Conservation (phyloP, 2,888 invertebrate genomes). For the Dinocampus coccinellae region DNA sequence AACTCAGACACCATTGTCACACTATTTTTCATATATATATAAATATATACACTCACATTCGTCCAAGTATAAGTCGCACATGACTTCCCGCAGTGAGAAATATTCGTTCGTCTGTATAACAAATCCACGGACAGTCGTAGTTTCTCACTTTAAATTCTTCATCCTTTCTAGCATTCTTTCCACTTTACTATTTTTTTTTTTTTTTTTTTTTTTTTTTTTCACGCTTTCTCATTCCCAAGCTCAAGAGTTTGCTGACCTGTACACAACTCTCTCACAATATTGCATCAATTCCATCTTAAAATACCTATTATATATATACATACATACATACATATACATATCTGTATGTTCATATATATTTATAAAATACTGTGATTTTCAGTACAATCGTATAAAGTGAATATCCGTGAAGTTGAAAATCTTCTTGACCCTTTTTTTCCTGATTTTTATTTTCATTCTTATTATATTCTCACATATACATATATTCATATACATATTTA, state of each 20-base stretch:
- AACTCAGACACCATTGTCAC: conserved; percentile 42
- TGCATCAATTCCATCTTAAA: conserved; percentile 14
- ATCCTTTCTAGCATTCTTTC: no score
- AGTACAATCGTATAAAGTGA: neutral
- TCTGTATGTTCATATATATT: neutral
- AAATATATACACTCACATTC: no score
- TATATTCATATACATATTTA: no score
- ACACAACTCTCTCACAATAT: conserved; percentile 15
- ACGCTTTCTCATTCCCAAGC: neutral
- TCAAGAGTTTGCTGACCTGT: conserved; percentile 30
- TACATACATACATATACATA: neutral
- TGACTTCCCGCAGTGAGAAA: conserved; percentile 47
- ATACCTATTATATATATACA: neutral
- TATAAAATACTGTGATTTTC: neutral
- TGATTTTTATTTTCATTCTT: no score
- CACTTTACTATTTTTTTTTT: no score
- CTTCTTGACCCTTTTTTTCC: no score
- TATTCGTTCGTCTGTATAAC: conserved; percentile 50
- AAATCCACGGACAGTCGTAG: conserved; percentile 28
- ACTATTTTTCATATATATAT: no score
- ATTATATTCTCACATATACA: no score
- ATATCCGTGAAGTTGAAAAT: no score
- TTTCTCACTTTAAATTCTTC: conserved; percentile 1
- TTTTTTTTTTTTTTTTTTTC: conserved; percentile 8
- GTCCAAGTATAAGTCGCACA: conserved; percentile 36